A percentile compares a stretch with the other conserved stretches of the same genome.
Conservation (phyloP, 2,888 invertebrate species). For the Meandrusa payeni region DNA sequence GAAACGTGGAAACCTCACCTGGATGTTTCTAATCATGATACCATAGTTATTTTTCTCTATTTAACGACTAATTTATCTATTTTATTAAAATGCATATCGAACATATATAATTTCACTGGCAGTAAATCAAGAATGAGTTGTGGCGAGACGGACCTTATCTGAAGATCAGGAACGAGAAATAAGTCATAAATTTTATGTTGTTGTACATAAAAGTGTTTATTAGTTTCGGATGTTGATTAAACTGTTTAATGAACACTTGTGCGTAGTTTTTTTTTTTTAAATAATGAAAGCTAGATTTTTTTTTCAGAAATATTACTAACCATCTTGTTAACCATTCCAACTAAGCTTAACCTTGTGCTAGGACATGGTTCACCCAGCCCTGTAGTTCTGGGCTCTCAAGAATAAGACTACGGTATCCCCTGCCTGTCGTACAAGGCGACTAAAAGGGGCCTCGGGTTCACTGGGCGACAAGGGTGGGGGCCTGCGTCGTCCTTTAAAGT, state of each 20-base stretch:
- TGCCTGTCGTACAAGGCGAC: too few species aligned
- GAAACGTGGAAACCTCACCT: slow-evolving; percentile 13
- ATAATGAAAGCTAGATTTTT: too few species aligned
- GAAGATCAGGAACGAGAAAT: neutral
- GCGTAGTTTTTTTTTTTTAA: too few species aligned
- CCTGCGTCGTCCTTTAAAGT: too few species aligned
- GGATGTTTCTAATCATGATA: slow-evolving; percentile 14
- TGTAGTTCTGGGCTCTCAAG: too few species aligned
- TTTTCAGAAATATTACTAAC: too few species aligned
- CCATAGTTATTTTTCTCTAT: slow-evolving; percentile 8
- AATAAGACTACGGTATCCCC: too few species aligned
- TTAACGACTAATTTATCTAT: slow-evolving; percentile 12
- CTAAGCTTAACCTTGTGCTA: too few species aligned
- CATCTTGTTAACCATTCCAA: too few species aligned
- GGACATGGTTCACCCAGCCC: too few species aligned
- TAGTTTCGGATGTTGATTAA: slow-evolving; percentile 10
- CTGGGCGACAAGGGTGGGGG: too few species aligned
- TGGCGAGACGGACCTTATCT: neutral
- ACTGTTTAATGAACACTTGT: slow-evolving; percentile 2
- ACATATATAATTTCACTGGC: neutral
- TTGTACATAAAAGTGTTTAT: slow-evolving; percentile 11
- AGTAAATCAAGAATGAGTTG: slow-evolving; percentile 5
- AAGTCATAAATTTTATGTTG: neutral
- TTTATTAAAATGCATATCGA: neutral
- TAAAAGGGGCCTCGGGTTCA: too few species aligned